Base-by-base conservation (phyloP, 2,113 vertebrate species). In the Lepisosteus osseus region DNA sequence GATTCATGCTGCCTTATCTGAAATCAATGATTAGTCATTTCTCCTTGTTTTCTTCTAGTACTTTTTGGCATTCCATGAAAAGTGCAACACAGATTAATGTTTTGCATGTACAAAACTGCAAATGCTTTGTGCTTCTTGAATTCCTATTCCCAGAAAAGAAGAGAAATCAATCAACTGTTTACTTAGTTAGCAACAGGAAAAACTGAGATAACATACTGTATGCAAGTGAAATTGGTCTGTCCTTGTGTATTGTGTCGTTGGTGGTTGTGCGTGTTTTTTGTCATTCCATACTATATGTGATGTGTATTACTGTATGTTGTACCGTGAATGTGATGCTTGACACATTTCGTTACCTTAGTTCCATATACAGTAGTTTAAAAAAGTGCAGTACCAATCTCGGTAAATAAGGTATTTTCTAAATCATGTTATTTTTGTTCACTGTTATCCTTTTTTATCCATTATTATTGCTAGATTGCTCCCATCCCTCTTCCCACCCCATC, bases 401-500 rank as follows among this genome's bases (percentile, higher is more conserved):
- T 76, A 62, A 77, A 65, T 42, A 76, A 56, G 70, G 73, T 74
- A 54, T 42, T 72, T 61, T 67, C 65, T 73, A 78, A 77, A 80
- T 73, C 77, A 80, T 82, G 74, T 75, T 83, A 71, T 78, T 81
- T 84, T 71, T 86, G 83, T 90, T 85, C 74, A 85, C 69, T 89
- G 75, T 90, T 88, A 74, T 88, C 85, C 82, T 79, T 83, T 86
- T 87, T 86, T 87, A 88, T 86, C 87, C 94, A 92, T 95, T 93
- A 85, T 94, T 94, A 92, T 89, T 89, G 89, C 93, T 96, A 95
- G 97, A 94, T 91, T 93, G 90, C 92, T 94, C 95, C 92, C 95
- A 95, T 94, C 93, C 94, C 90, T 93, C 96, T 85, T 92, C 92
- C 93, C 94, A 94, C 88, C 95, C 94, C 94, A 94, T 95, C 90